A percentile compares a stretch with the other conserved stretches of the same genome.
These are phyloP conservation scores for Enteromius treurensis DNA, from an alignment of 2,797 vertebrate species.

Conservation along the genomic window DNA sequence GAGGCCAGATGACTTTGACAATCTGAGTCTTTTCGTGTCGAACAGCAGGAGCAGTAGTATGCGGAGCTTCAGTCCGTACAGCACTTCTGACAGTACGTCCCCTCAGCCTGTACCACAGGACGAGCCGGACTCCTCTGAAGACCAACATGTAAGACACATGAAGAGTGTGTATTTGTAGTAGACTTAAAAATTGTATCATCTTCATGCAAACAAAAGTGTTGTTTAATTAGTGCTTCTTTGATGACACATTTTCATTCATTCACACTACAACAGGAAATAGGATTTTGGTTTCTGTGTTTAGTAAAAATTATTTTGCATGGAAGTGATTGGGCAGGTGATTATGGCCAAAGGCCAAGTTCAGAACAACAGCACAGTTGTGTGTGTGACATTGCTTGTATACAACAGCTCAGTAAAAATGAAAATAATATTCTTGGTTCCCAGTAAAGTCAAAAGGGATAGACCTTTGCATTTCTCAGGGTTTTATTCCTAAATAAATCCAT, in stretches of 20 bases:
- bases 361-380: neutral
- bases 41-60: constrained; percentile 77
- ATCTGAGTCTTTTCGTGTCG: constrained; percentile 93
- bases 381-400: neutral
- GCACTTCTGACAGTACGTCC: constrained; percentile 75
- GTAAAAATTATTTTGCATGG: neutral
- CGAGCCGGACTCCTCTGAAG: constrained; percentile 74
- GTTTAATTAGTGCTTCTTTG: neutral
- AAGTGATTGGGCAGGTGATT: neutral
- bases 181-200: neutral
- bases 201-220: neutral
- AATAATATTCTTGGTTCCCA: neutral
- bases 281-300: neutral
- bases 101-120: constrained; percentile 78
- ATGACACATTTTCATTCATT: neutral
- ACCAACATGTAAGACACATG: constrained; percentile 81
- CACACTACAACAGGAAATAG: neutral
- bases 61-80: constrained; percentile 55
- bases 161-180: neutral
- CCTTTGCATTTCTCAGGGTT: neutral
- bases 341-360: neutral
- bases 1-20: constrained; percentile 86
- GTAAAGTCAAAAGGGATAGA: neutral
- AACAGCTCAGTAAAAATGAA: neutral
- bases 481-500: neutral